A percentile compares a stretch with the other conserved stretches of the same genome.
Evolutionary conservation across 2,113 vertebrate species (phyloP).

Genomic region (Plecturocebus donacophilus): DNA sequence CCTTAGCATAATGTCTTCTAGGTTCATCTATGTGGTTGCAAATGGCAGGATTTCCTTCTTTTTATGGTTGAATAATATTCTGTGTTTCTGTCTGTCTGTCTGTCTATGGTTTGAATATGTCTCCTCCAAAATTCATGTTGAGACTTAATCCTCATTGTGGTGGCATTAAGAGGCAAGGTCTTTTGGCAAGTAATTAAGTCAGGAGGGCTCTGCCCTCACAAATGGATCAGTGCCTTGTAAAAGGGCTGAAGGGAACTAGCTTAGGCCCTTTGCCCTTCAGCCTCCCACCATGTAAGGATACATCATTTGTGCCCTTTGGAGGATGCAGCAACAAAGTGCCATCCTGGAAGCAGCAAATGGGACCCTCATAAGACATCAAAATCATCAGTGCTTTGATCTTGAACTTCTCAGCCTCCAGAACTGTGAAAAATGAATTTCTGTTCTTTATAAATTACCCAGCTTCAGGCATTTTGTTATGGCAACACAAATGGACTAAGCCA

Average conservation of each 20-base stretch:
- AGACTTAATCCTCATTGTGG: neutral
- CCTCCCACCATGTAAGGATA: neutral
- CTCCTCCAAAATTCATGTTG: neutral
- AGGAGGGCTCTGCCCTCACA: neutral
- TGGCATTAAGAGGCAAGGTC: neutral
- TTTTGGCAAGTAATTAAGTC: neutral
- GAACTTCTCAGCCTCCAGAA: neutral
- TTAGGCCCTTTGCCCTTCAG: neutral
- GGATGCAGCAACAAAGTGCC: neutral
- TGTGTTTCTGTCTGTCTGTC: neutral
- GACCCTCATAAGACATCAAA: neutral
- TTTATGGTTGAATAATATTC: neutral
- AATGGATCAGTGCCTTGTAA: neutral
- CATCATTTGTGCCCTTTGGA: neutral
- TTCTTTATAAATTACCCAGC: neutral
- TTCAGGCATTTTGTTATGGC: neutral
- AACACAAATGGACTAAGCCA: neutral
- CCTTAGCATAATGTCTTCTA: neutral
- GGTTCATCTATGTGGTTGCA: neutral
- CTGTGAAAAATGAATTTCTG: neutral
- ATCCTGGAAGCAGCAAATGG: neutral
- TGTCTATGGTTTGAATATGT: neutral
- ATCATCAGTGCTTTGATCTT: neutral
- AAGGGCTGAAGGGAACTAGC: neutral
- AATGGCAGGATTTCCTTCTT: neutral